Conservation (phyloP, 1,140 invertebrate genomes). For the Limonius californicus region DNA sequence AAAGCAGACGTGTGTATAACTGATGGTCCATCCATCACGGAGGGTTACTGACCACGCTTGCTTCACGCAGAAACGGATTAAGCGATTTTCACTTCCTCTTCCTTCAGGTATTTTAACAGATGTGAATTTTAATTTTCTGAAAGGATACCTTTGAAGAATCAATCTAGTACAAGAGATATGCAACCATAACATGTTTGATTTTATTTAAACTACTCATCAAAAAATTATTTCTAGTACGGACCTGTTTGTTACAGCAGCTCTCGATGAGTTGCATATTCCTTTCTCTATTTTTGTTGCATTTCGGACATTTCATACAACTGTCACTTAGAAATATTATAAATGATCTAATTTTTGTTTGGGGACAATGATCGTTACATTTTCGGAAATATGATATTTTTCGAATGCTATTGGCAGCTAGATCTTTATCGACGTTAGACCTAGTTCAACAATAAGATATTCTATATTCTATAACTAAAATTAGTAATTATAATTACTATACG, state of each 20-base stretch:
- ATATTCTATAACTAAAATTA: too few species aligned
- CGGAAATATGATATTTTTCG: constrained; percentile 1
- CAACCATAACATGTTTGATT: too few species aligned
- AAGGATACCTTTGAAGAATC: too few species aligned
- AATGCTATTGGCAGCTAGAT: not conserved
- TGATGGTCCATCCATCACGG: constrained; percentile 14
- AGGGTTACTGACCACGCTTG: constrained; percentile 15
- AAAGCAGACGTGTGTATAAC: constrained; percentile 13
- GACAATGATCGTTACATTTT: constrained; percentile 3
- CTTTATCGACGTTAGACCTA: not conserved
- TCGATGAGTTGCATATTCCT: constrained; percentile 27
- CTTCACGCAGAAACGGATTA: constrained; percentile 1
- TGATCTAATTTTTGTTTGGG: constrained; percentile 21
- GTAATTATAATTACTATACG: too few species aligned
- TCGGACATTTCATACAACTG: constrained; percentile 23
- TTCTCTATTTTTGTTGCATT: constrained; percentile 15
- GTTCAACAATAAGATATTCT: not conserved
- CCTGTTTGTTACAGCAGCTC: not conserved
- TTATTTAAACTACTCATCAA: too few species aligned
- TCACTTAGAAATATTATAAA: constrained; percentile 27
- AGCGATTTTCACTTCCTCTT: too few species aligned
- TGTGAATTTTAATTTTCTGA: too few species aligned
- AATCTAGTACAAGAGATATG: too few species aligned
- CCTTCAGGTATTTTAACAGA: too few species aligned
- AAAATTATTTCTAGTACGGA: not conserved